Conservation (phyloP, 2,888 invertebrate genomes). For the Ligdia adustata region DNA sequence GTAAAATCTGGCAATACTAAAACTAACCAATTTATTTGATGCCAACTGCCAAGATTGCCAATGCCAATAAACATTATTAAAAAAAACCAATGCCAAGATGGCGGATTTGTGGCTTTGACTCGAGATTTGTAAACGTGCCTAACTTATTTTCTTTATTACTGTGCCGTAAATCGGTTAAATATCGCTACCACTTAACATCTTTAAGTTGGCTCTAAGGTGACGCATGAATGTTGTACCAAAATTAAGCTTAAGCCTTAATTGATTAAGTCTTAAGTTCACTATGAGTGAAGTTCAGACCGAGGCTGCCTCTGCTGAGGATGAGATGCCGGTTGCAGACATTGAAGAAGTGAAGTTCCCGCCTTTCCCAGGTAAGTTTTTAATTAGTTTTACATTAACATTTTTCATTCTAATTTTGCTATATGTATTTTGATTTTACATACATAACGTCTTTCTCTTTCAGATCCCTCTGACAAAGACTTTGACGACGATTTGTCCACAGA, state of each 20-base stretch:
- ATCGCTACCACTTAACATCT: no score
- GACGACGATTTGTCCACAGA: conserved; percentile 80
- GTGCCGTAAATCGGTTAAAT: no score
- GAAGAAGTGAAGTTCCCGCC: conserved; percentile 70
- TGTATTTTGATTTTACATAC: no score
- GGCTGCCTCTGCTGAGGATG: conserved; percentile 52
- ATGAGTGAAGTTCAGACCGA: conserved; percentile 67
- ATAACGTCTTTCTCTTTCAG: conserved; percentile 50
- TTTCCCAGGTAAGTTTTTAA: conserved; percentile 70
- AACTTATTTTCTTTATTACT: no score
- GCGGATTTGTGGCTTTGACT: conserved; percentile 38
- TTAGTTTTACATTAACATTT: no score
- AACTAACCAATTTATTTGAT: no score
- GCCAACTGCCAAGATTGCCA: no score
- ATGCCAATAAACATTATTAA: not conserved
- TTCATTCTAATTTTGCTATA: no score
- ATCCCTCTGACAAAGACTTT: conserved; percentile 74
- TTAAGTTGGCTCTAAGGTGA: no score
- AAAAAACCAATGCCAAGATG: conserved; percentile 56
- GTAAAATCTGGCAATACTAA: no score
- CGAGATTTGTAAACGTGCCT: conserved; percentile 25
- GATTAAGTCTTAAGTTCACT: no score
- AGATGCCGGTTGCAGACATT: conserved; percentile 66
- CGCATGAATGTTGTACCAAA: conserved; percentile 4
- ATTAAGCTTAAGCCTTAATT: not conserved